Evolutionary conservation across 1,140 invertebrate species (phyloP).

Genomic region (Drosophila orena): DNA sequence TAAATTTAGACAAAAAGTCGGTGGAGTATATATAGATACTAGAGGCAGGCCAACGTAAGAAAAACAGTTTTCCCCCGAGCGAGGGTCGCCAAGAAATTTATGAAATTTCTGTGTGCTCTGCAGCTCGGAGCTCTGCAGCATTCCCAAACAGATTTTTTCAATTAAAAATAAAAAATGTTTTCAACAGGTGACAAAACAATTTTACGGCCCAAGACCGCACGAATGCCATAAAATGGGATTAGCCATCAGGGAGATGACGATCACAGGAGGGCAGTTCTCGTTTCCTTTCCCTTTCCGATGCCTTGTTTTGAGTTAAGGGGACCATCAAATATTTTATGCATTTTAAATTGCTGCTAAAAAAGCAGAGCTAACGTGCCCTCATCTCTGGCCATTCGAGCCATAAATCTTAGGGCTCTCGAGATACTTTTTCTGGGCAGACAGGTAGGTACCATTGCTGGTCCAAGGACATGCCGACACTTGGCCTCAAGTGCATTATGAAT

Average conservation of each 20-base stretch:
- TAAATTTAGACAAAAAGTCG: constrained; percentile 19
- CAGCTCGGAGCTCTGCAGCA: background rate
- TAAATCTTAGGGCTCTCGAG: constrained; percentile 55
- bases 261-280: constrained; percentile 13
- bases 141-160: constrained; percentile 47
- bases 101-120: constrained; percentile 46
- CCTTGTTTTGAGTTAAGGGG: constrained; percentile 46
- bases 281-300: constrained; percentile 14
- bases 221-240: constrained; percentile 53
- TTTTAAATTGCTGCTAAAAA: constrained; percentile 74
- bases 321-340: constrained; percentile 67
- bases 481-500: constrained; percentile 64
- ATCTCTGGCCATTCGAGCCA: constrained; percentile 8
- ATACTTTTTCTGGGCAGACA: constrained; percentile 16
- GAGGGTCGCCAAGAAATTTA: constrained; percentile 38
- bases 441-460: constrained; percentile 8
- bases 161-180: constrained; percentile 77
- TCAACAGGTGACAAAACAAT: constrained; percentile 79
- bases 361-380: constrained; percentile 35
- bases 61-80: constrained; percentile 10
- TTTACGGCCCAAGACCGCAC: constrained; percentile 52
- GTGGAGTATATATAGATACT: constrained; percentile 17
- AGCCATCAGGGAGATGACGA: constrained; percentile 15
- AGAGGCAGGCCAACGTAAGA: background rate
- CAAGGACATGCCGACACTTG: constrained; percentile 66